Evolutionary conservation across 2,888 invertebrate genomes (phyloP), one percentile per base, ranked within the genome.

Genomic region (Nudaria mundana): DNA sequence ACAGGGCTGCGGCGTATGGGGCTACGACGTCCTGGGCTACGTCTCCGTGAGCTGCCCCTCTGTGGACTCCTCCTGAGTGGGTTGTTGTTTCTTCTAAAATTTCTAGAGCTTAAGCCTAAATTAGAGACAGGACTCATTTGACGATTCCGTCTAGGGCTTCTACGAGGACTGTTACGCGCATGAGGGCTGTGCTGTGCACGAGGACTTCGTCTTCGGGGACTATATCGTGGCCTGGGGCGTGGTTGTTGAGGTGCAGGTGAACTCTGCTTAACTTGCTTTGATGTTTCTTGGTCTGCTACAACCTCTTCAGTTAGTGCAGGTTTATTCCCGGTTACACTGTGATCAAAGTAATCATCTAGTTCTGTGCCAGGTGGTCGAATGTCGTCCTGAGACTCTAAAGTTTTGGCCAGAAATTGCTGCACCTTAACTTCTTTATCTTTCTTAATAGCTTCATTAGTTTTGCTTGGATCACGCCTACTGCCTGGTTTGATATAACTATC

Each of bases 311-410:
- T n/a, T n/a, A n/a, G n/a, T n/a, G n/a, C n/a, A n/a, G n/a, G n/a
- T n/a, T 41, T 56, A 18, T 29, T 34, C 2, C 37, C 34, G n/a
- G n/a, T n/a, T n/a, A n/a, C n/a, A n/a, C n/a, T n/a, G 40, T 71
- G 67, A 5, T 57, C 56, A 22, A 66, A 82, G 50, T 73, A 85
- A 37, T 84, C 86, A 30, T 88, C 88, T 0, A 88, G 68, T 50
- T 88, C 88, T 1, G 88, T 88, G 5, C 88, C 88, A 15, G 88
- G 88, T 1, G 88, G 88, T 0, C 79, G 67, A 16, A 87, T 54
- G 39, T 86, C 81, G 20, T 83, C 79, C 6, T 59, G 55, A 0
- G 82, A 77, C 30, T 83, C 81, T 11, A 88, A 63, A 34, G 75
- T 78, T 52, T 88, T 88, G 0, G 84, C 81, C 10, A 88, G 61